phyloP scores from a whole-genome alignment of 2,888 invertebrate species.

The Caenorhabditis doughertyi region DNA sequence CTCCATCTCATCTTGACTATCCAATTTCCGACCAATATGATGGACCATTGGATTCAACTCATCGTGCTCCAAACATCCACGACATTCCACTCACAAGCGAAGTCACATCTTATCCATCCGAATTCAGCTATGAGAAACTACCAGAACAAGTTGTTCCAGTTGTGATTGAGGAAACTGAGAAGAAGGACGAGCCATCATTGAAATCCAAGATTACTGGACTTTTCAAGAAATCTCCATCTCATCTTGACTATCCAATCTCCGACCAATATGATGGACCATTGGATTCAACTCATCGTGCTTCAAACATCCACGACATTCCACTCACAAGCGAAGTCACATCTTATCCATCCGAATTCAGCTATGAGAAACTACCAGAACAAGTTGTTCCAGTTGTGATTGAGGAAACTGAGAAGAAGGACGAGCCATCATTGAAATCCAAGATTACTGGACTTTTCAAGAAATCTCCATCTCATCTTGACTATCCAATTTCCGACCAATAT shows the following conservation, averaged over 20 bases:
- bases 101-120: conserved; percentile 37
- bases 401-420: not conserved
- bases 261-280: conserved; percentile 64
- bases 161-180: conserved; percentile 39
- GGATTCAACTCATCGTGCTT: conserved; percentile 56
- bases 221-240: conserved; percentile 62
- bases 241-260: conserved; percentile 65
- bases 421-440: not conserved
- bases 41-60: not conserved
- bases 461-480: not conserved
- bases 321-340: not conserved
- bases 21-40: not conserved
- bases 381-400: not conserved
- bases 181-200: conserved; percentile 40
- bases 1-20: not conserved
- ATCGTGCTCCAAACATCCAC: not conserved
- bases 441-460: not conserved
- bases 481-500: conserved; percentile 14
- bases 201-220: conserved; percentile 61
- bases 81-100: not conserved
- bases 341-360: conserved; percentile 5
- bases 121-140: conserved; percentile 22
- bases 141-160: conserved; percentile 27
- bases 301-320: conserved; percentile 64
- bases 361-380: not conserved